Conservation (phyloP, 2,888 invertebrate species). For the Cremastobaeus sp. region DNA sequence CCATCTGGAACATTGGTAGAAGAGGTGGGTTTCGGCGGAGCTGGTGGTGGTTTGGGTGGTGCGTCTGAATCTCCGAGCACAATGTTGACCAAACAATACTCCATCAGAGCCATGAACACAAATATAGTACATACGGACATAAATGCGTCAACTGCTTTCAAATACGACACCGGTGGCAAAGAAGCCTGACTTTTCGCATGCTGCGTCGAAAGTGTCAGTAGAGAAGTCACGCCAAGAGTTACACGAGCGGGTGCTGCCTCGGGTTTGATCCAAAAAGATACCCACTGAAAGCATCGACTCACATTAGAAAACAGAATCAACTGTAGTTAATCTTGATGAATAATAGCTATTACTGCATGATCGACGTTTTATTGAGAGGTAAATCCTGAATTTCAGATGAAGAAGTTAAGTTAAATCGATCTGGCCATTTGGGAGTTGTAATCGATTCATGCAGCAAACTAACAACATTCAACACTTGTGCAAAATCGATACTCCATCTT, state of each 20-base stretch:
- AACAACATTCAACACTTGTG: slow-evolving; percentile 27
- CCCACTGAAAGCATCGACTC: slow-evolving; percentile 83
- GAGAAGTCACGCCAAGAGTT: slow-evolving; percentile 93
- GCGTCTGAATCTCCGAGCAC: slow-evolving; percentile 87
- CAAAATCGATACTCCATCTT: slow-evolving; percentile 27
- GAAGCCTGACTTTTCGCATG: slow-evolving; percentile 97
- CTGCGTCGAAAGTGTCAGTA: slow-evolving; percentile 92
- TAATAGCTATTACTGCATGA: no score
- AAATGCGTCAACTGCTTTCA: slow-evolving; percentile 94
- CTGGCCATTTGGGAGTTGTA: slow-evolving; percentile 20
- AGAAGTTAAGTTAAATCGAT: slow-evolving; percentile 1
- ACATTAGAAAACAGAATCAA: not conserved
- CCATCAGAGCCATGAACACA: slow-evolving; percentile 96
- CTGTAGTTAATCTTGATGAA: not conserved
- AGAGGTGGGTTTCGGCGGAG: slow-evolving; percentile 81
- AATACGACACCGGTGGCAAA: slow-evolving; percentile 93
- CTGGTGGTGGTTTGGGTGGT: slow-evolving; percentile 79
- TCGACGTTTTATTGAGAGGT: no score
- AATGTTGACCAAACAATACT: slow-evolving; percentile 93
- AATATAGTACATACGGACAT: slow-evolving; percentile 96
- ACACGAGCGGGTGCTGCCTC: slow-evolving; percentile 96
- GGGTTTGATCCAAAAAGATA: slow-evolving; percentile 96
- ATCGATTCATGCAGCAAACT: slow-evolving; percentile 30
- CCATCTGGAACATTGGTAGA: slow-evolving; percentile 77
- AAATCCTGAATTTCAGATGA: no score